These are phyloP conservation scores for Cotesia vestalis DNA, from an alignment of 1,140 invertebrate genomes.

Conservation along the genomic window DNA sequence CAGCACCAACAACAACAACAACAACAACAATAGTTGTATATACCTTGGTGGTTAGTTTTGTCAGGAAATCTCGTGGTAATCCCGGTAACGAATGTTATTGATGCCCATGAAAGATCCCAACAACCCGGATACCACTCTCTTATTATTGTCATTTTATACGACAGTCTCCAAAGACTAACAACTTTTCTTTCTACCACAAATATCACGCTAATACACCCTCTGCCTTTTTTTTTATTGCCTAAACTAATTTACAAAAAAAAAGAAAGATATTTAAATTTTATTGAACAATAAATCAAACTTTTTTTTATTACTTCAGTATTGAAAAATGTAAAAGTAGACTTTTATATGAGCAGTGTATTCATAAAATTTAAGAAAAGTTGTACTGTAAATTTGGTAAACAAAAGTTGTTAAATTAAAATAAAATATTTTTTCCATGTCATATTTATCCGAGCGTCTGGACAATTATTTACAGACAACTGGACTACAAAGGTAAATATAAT, in stretches of 20 bases:
- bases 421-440: too few species aligned
- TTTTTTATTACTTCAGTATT: too few species aligned
- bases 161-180: constrained; percentile 5
- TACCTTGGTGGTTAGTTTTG: constrained; percentile 1
- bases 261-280: neutral
- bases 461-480: too few species aligned
- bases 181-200: constrained; percentile 2
- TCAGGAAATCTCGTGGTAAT: constrained; percentile 9
- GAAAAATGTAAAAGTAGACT: too few species aligned
- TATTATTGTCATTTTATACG: constrained; percentile 37
- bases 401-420: too few species aligned
- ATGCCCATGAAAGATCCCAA: constrained; percentile 18
- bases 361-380: too few species aligned
- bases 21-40: neutral
- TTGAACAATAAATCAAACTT: neutral
- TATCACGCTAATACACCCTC: neutral
- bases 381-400: too few species aligned
- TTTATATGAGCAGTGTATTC: too few species aligned
- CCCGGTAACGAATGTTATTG: constrained; percentile 34
- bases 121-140: constrained; percentile 23
- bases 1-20: too few species aligned
- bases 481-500: too few species aligned
- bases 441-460: too few species aligned
- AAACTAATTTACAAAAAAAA: neutral
- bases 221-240: constrained; percentile 2